A percentile compares a stretch with the other conserved stretches of the same genome.
These are phyloP conservation scores for Miichthys miiuy DNA, from an alignment of 2,797 vertebrate species.

Conservation along the genomic window DNA sequence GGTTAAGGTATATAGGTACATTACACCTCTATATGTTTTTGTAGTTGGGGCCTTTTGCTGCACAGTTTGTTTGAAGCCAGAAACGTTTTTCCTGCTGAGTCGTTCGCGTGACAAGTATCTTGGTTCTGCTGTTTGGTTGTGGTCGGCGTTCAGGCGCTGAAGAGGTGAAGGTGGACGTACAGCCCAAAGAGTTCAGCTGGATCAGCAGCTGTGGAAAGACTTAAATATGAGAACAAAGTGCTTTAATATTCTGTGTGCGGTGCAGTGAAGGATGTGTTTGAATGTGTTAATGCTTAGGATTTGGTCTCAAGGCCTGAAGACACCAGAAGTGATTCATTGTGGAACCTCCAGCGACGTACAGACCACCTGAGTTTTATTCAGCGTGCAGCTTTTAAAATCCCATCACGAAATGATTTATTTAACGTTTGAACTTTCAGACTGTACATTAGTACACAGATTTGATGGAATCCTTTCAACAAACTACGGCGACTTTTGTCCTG, in stretches of 20 bases:
- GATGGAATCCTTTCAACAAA: neutral
- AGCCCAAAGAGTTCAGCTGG: constrained; percentile 15
- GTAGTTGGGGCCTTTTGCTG: constrained; percentile 53
- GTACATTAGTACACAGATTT: neutral
- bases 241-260: constrained; percentile 14
- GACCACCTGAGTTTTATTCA: constrained; percentile 7
- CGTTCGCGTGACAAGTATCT: neutral
- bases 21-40: constrained; percentile 54
- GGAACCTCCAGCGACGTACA: neutral
- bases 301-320: constrained; percentile 1
- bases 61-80: constrained; percentile 63
- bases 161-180: constrained; percentile 20
- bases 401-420: no score
- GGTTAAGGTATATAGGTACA: constrained; percentile 34
- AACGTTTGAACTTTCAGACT: neutral
- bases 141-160: constrained; percentile 23
- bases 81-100: constrained; percentile 27
- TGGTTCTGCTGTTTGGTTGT: constrained; percentile 14
- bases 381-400: neutral
- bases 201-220: constrained; percentile 42
- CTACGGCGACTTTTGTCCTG: no score
- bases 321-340: neutral
- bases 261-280: neutral
- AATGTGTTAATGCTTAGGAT: neutral
- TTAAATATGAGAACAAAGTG: constrained; percentile 1